These are phyloP conservation scores for Acleris sparsana DNA, from an alignment of 2,888 invertebrate genomes.

Conservation along the genomic window DNA sequence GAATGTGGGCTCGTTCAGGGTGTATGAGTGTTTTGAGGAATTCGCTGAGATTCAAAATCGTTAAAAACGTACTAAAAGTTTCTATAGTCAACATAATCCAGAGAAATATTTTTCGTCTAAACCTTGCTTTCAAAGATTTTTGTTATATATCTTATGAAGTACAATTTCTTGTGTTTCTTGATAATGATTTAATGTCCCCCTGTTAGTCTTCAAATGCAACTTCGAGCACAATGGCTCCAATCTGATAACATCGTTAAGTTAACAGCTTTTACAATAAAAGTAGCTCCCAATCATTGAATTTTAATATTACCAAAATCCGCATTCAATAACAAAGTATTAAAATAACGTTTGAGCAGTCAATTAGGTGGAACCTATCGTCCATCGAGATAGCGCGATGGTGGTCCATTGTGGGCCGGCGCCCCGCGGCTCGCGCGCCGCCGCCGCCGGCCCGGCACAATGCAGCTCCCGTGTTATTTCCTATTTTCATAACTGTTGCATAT, in stretches of 20 bases:
- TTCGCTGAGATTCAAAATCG: too few relatives aligned
- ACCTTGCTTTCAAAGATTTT: too few relatives aligned
- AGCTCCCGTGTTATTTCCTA: constrained; percentile 70
- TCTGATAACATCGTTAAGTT: constrained; percentile 46
- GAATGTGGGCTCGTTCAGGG: constrained; percentile 63
- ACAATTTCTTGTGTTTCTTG: not conserved
- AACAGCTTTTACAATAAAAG: constrained; percentile 37
- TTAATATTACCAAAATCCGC: constrained; percentile 50
- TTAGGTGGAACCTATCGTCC: constrained; percentile 80
- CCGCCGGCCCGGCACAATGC: constrained; percentile 63
- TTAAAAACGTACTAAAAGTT: too few relatives aligned
- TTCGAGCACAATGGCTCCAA: constrained; percentile 37
- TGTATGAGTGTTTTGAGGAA: constrained; percentile 28
- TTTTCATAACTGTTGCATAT: constrained; percentile 73
- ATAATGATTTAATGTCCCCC: not conserved
- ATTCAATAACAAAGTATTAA: constrained; percentile 77
- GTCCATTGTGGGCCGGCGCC: constrained; percentile 75
- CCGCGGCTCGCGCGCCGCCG: constrained; percentile 64
- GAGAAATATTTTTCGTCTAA: too few relatives aligned
- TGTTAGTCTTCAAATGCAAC: not conserved
- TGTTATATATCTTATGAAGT: not conserved
- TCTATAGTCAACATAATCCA: too few relatives aligned
- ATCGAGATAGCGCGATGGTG: constrained; percentile 81
- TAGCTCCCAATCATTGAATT: constrained; percentile 44
- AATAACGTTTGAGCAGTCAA: constrained; percentile 81